These are phyloP conservation scores for Cricetomys ansorgei DNA, from an alignment of 2,113 vertebrate genomes.

Conservation along the genomic window DNA sequence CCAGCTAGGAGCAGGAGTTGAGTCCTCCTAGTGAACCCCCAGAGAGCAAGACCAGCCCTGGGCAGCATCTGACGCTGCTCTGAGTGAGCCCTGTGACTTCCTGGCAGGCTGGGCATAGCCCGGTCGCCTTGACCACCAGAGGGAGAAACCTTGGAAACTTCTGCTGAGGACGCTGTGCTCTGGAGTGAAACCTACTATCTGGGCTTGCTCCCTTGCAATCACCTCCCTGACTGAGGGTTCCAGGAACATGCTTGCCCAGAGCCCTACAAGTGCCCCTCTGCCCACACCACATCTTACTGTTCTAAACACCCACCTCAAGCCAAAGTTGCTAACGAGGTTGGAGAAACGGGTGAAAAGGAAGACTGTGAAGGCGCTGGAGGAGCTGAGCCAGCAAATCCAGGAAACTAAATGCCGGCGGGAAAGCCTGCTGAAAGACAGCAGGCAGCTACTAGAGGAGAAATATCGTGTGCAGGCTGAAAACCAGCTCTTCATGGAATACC, in stretches of 20 bases:
- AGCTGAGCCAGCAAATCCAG: conserved; percentile 42
- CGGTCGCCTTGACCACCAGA: neutral
- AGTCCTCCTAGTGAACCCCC: neutral
- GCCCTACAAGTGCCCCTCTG: neutral
- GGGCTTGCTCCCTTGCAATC: neutral
- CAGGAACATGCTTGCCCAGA: neutral
- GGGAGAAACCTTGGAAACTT: neutral
- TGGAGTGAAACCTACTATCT: neutral
- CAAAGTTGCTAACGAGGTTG: neutral
- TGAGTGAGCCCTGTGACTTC: neutral
- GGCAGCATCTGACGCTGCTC: neutral
- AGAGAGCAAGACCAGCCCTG: neutral
- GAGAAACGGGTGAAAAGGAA: neutral
- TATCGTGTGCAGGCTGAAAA: conserved; percentile 64
- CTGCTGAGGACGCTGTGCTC: neutral
- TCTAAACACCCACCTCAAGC: neutral
- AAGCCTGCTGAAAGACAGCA: conserved; percentile 49
- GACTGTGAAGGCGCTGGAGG: neutral
- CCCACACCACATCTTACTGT: neutral
- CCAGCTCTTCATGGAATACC: conserved; percentile 78
- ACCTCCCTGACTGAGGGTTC: neutral
- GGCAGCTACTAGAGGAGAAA: conserved; percentile 69
- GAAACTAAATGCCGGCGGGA: conserved; percentile 2
- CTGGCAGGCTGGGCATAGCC: neutral
- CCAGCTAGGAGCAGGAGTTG: neutral